Evolutionary conservation across 2,113 vertebrate species (phyloP).

Genomic region (Gasterosteus nipponicus): DNA sequence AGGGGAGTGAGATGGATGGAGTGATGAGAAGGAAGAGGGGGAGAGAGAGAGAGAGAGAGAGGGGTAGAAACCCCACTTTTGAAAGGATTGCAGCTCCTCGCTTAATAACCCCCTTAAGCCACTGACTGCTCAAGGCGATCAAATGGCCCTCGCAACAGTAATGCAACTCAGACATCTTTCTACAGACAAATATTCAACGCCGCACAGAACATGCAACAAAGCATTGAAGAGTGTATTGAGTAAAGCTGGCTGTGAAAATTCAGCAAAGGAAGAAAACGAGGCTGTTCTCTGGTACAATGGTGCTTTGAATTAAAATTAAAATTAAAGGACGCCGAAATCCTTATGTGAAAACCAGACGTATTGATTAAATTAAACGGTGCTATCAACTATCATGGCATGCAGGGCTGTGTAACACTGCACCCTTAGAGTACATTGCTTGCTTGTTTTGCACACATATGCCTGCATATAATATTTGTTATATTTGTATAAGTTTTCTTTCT

Average conservation of each 20-base stretch:
- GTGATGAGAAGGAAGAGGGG: not conserved
- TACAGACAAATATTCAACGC: not conserved
- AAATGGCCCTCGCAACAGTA: slow-evolving; percentile 14
- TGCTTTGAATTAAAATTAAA: not conserved
- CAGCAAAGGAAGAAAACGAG: slow-evolving; percentile 6
- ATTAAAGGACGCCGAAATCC: not conserved
- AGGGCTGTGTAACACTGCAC: not conserved
- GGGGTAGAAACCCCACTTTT: slow-evolving; percentile 36
- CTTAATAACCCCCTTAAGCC: slow-evolving; percentile 54
- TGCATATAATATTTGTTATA: not conserved
- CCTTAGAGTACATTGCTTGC: not conserved
- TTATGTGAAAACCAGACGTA: not conserved
- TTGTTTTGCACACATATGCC: not conserved
- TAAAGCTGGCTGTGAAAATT: slow-evolving; percentile 14
- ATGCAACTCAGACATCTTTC: slow-evolving; percentile 15
- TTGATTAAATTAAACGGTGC: not conserved
- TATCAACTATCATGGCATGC: not conserved
- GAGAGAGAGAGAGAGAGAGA: not conserved
- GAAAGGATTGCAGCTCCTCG: slow-evolving; percentile 28
- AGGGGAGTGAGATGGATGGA: slow-evolving; percentile 25
- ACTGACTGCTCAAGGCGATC: slow-evolving; percentile 22
- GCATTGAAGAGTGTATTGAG: not conserved
- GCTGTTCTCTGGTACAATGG: not conserved
- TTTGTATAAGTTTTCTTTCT: too few species aligned
- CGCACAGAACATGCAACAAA: not conserved